Base-by-base conservation (phyloP, 2,797 vertebrate genomes). In the Chloroceryle amazona region DNA sequence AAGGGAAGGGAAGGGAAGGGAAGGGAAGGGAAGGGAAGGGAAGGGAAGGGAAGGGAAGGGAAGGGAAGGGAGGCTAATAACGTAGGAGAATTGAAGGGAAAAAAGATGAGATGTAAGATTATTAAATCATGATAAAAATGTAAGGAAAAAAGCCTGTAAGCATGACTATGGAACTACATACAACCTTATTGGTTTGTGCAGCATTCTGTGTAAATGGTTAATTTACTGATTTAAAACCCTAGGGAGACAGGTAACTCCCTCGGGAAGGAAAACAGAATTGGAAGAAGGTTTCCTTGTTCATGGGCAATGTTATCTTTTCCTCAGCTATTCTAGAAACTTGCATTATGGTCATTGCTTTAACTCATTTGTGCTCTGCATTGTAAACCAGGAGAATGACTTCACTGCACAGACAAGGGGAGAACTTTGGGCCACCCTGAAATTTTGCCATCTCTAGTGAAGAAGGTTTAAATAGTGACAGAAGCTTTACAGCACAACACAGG, bases 401-500 rank as follows among this genome's bases (percentile, higher is more conserved):
- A 52, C 19, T 2, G 1, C 10, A 35, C 20, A 47, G 68, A 68
- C 17, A 85, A 92, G 60, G n/a, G 60, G 29, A 89, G 26, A 76
- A 71, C 66, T 81, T 93, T 29, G 66, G 76, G 31, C 86, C 91
- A 93, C 86, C 49, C 82, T 95, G 90, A 90, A 92, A 82, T 96
- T 94, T 95, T 93, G 29, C 88, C 35, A 23, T 93, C 70, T 90
- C 80, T 65, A 67, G 60, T 76, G 94, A 68, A 94, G 88, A 95
- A 94, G 78, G 47, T 93, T 97, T 89, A 89, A 96, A 96, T 96
- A 97, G 96, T 96, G 96, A 95, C 90, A 97, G 90, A 97, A 97
- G 93, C 86, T 97, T 97, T 96, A 96, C 94, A 96, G 83, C 78
- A 93, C 91, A 74, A 87, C 93, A 80, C 80, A 93, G 65, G 13